A percentile compares a stretch with the other conserved stretches of the same genome.
Evolutionary conservation across 2,888 invertebrate genomes (phyloP).

Genomic region (Cotesia congregata): DNA sequence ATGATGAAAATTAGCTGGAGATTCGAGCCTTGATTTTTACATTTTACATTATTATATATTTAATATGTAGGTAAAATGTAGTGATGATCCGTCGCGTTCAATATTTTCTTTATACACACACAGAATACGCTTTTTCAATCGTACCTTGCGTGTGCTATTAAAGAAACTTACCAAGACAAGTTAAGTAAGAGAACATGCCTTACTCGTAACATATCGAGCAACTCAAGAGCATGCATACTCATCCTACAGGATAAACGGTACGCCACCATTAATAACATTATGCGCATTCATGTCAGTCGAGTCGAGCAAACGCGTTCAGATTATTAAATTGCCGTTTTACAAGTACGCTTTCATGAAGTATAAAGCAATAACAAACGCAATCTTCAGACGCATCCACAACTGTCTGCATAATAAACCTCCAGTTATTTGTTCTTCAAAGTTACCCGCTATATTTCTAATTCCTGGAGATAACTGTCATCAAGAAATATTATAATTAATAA

Average conservation of each 20-base stretch:
- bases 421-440: background rate
- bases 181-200: background rate
- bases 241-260: constrained; percentile 55
- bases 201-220: constrained; percentile 19
- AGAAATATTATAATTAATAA: background rate
- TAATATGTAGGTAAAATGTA: background rate
- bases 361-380: constrained; percentile 60
- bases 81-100: background rate
- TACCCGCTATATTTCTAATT: background rate
- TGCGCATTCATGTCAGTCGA: constrained; percentile 57
- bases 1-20: background rate
- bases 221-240: constrained; percentile 33
- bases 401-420: constrained; percentile 23
- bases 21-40: background rate
- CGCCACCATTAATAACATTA: constrained; percentile 63
- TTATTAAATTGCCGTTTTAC: constrained; percentile 63
- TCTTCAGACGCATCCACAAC: constrained; percentile 51
- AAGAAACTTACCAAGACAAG: constrained; percentile 2
- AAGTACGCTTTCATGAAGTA: constrained; percentile 61
- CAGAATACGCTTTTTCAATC: background rate
- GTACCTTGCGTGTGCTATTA: background rate
- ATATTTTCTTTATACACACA: background rate
- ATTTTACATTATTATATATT: constrained; percentile 2
- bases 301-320: constrained; percentile 57
- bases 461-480: background rate